These are phyloP conservation scores for Drosophila bipectinata DNA, from an alignment of 1,140 invertebrate species.

Conservation along the genomic window DNA sequence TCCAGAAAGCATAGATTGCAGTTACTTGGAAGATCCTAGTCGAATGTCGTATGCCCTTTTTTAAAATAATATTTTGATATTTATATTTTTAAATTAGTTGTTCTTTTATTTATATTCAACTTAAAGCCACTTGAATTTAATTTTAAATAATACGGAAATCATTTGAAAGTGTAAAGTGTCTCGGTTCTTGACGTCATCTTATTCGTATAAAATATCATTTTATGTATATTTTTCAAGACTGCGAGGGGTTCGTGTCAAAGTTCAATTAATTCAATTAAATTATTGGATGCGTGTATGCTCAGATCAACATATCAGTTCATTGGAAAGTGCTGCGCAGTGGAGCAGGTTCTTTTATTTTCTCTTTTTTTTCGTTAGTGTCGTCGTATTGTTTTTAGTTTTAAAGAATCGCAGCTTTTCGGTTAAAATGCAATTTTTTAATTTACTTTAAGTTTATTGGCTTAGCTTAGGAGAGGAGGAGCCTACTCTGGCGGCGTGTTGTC, in stretches of 20 bases:
- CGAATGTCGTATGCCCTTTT: neutral
- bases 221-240: conserved; percentile 37
- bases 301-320: conserved; percentile 44
- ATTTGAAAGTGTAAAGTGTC: neutral
- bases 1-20: conserved; percentile 10
- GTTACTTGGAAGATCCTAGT: neutral
- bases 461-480: conserved; percentile 25
- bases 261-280: conserved; percentile 83
- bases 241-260: conserved; percentile 63
- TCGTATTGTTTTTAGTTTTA: neutral
- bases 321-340: conserved; percentile 6
- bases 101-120: neutral
- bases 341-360: neutral
- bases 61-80: neutral
- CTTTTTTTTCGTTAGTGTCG: neutral
- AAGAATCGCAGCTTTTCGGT: conserved; percentile 8
- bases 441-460: conserved; percentile 34
- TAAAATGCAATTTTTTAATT: conserved; percentile 21
- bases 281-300: conserved; percentile 47
- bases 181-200: conserved; percentile 15
- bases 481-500: conserved; percentile 87
- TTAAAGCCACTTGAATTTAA: neutral
- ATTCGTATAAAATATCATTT: conserved; percentile 55
- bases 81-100: neutral
- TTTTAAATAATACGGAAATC: neutral